These are phyloP conservation scores for Henricia sp. DNA, from an alignment of 53 echinoderm and acorn worm species.

Conservation along the genomic window DNA sequence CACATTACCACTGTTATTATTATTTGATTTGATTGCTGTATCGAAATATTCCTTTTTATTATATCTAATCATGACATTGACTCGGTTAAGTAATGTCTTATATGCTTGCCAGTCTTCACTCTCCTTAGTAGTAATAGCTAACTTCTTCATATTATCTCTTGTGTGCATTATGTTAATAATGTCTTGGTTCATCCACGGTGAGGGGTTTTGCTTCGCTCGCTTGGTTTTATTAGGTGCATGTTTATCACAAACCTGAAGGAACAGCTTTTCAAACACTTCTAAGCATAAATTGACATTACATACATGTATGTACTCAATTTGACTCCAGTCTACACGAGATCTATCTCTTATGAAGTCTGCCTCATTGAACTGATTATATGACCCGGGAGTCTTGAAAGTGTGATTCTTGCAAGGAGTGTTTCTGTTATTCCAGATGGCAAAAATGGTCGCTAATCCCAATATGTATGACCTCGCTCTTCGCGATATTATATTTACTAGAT, in stretches of 20 bases:
- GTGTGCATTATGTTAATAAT: background rate
- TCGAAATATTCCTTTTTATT: too few relatives aligned
- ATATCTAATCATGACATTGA: too few relatives aligned
- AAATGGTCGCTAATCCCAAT: conserved; percentile 11
- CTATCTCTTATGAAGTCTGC: background rate
- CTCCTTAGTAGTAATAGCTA: background rate
- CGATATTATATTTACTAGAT: background rate
- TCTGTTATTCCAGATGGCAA: background rate
- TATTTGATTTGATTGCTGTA: too few relatives aligned
- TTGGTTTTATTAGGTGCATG: conserved; percentile 2
- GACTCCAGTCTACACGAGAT: background rate
- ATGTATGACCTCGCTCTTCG: background rate
- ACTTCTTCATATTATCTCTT: background rate
- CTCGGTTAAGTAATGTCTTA: too few relatives aligned
- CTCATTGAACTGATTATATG: background rate
- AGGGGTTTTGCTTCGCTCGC: background rate
- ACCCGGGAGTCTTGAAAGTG: background rate
- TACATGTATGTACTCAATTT: background rate
- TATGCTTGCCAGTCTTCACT: background rate
- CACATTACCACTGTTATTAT: too few relatives aligned
- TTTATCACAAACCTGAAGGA: background rate
- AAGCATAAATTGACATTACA: background rate
- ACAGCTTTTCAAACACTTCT: background rate
- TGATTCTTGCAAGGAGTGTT: background rate
- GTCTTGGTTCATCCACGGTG: conserved; percentile 3